Conservation (phyloP, 2,797 vertebrate species). For the Lacerta bilineata region DNA sequence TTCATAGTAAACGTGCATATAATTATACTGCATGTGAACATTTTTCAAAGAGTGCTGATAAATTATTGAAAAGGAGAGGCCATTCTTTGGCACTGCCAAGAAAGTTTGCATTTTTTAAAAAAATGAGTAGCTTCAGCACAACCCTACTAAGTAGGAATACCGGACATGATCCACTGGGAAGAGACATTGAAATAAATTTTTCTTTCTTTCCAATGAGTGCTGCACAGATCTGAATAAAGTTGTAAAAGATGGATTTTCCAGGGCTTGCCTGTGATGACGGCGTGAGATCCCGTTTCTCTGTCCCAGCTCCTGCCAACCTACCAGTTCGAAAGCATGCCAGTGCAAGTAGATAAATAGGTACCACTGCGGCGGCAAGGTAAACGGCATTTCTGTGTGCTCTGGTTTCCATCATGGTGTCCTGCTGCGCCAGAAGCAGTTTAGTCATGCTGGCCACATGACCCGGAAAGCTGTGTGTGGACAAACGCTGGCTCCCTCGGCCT, state of each 20-base stretch:
- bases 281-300: too few species aligned
- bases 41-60: background rate
- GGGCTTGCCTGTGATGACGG: background rate
- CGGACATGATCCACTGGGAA: background rate
- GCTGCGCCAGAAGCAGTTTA: too few species aligned
- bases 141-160: background rate
- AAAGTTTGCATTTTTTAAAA: too few species aligned
- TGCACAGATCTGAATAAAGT: background rate
- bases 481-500: too few species aligned
- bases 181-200: background rate
- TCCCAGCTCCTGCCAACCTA: too few species aligned
- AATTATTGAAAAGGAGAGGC: background rate
- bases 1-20: background rate
- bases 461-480: too few species aligned
- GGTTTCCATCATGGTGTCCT: too few species aligned
- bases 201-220: background rate
- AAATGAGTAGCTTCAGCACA: background rate
- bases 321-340: too few species aligned
- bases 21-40: background rate
- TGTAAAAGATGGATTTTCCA: background rate
- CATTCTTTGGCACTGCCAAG: background rate
- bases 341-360: too few species aligned
- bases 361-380: too few species aligned
- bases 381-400: too few species aligned
- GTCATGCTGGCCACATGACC: too few species aligned